Percentiles rank a stretch among this genome's conserved stretches.
Conservation (phyloP, 2,888 invertebrate genomes). For the Beris chalybata region DNA sequence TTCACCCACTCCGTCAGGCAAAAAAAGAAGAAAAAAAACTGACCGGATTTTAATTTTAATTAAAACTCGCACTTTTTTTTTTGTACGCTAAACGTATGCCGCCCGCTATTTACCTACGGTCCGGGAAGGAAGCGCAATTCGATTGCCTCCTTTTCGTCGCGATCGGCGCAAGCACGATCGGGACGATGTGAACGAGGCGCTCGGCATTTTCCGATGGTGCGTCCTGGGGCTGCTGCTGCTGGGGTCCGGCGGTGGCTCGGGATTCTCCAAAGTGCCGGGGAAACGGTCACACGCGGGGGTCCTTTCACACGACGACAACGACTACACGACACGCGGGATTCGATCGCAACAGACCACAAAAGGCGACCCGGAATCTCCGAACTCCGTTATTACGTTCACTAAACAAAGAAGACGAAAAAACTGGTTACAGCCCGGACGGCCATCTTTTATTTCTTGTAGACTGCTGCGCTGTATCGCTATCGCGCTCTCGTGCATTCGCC, state of each 20-base stretch:
- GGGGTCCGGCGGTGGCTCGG: too few species aligned
- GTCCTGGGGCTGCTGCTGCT: background rate
- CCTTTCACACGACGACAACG: too few species aligned
- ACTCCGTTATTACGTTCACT: conserved; percentile 28
- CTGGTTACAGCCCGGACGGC: conserved; percentile 71
- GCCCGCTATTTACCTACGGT: conserved; percentile 48
- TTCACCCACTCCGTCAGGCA: background rate
- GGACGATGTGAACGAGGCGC: conserved; percentile 91
- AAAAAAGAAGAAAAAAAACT: conserved; percentile 3
- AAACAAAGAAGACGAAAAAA: conserved; percentile 75
- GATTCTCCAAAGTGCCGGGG: too few species aligned
- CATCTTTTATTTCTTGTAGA: conserved; percentile 68
- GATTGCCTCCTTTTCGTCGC: conserved; percentile 87
- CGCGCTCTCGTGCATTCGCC: background rate
- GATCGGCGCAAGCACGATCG: conserved; percentile 90
- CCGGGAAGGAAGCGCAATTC: conserved; percentile 61
- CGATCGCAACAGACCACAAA: background rate
- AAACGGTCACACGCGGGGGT: too few species aligned
- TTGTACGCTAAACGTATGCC: background rate
- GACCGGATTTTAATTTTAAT: too few species aligned
- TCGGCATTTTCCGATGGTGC: conserved; percentile 75
- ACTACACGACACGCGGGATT: too few species aligned
- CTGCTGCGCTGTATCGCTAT: conserved; percentile 1
- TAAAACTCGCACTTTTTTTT: conserved; percentile 17
- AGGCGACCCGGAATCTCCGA: conserved; percentile 6